Evolutionary conservation across 2,888 invertebrate species (phyloP), one percentile per base, ranked within the genome.

Genomic region (Marronus borbonicus): DNA sequence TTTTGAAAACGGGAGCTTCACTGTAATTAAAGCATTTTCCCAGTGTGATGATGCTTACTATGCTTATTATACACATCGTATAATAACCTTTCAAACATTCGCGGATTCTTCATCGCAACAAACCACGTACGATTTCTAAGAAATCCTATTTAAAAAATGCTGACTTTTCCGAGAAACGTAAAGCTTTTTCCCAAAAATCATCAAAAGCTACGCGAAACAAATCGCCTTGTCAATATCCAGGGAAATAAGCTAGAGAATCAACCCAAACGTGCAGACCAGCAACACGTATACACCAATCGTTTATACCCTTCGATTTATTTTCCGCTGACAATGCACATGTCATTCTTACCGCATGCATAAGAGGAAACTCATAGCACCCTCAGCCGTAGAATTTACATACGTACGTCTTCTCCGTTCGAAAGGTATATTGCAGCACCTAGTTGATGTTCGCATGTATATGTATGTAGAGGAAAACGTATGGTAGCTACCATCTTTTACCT

Each of bases 261-360:
- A 36, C 24, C 50, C 52, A 50, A 10, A 39, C 39, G 5, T 44
- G 44, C 12, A 0, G 10, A 44, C 12, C 44, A 20, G 2, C 55
- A 10, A 20, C 20, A n/a, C 55, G 7, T 8, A 52, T 4, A 52
- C 52, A 14, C 5, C 52, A 52, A 58, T 5, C 55, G 20, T 72
- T 58, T 58, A 58, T 72, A 20, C 58, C 72, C 55, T 72, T 72
- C 72, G 58, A 72, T 72, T 60, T 72, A 72, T 58, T 72, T 60
- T 44, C 44, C 39, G 72, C 72, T 72, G 72, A 72, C 72, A 14
- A 31, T 20, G 72, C 68, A 75, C 66, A 50, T 39, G 50, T 66
- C 58, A 52, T 66, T 58, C 24, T 20, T 24, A 31, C 52, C 36
- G n/a, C 31, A 20, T 50, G 31, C 36, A 66, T 66, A 55, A 24